Evolutionary conservation across 2,797 vertebrate genomes (phyloP).

Genomic region (Scolopax rusticola): DNA sequence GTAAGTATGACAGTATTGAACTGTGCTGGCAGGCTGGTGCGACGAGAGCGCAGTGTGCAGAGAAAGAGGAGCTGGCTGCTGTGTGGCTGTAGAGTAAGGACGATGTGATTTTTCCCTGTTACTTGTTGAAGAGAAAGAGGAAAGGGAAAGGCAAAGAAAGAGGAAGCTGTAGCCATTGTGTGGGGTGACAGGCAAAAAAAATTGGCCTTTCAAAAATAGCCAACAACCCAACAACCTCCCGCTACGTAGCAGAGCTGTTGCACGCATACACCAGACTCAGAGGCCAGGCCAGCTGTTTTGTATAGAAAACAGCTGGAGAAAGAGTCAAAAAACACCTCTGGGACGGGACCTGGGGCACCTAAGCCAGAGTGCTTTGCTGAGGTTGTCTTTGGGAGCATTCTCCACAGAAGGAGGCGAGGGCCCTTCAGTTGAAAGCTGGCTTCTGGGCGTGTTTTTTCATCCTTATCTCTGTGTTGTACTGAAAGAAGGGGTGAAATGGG

Average conservation of each 20-base stretch:
- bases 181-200: not conserved
- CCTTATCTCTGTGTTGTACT: not conserved
- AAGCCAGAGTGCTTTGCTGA: not conserved
- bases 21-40: not conserved
- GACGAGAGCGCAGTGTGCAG: fast-evolving
- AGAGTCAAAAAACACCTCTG: not conserved
- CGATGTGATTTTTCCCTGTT: not conserved
- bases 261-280: not conserved
- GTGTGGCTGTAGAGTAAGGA: not conserved
- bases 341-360: not conserved
- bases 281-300: not conserved
- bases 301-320: not conserved
- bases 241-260: not conserved
- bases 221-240: not conserved
- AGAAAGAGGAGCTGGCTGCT: not conserved
- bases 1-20: not conserved
- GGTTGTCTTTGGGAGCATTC: not conserved
- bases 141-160: not conserved
- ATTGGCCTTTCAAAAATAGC: not conserved
- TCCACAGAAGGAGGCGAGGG: not conserved
- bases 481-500: not conserved
- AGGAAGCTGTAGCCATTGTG: not conserved
- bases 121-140: not conserved
- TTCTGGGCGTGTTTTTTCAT: not conserved
- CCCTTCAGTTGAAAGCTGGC: not conserved